phyloP scores from a whole-genome alignment of 2,797 vertebrate species.

The Molossus molossus region DNA sequence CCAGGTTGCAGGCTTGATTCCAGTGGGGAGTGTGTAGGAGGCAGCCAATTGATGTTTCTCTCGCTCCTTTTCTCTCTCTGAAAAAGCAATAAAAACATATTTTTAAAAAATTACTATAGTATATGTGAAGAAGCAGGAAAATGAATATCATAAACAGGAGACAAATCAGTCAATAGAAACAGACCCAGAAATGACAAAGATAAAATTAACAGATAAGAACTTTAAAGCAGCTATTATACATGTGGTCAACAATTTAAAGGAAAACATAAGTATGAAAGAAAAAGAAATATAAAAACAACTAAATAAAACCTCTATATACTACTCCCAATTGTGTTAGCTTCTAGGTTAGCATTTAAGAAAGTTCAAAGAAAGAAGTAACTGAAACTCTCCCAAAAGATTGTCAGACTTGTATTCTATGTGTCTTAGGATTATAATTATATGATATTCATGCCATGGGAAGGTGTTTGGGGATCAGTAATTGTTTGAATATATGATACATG shows the following conservation, averaged over 20 bases:
- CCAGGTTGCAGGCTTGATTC: too few relatives aligned
- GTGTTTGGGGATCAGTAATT: background rate
- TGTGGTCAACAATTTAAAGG: slow-evolving; percentile 43
- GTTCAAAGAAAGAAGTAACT: slow-evolving; percentile 21
- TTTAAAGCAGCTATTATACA: slow-evolving; percentile 6
- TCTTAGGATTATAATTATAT: background rate
- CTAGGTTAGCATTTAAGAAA: background rate
- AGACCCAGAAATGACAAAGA: background rate
- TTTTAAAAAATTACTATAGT: background rate
- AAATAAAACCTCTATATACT: background rate
- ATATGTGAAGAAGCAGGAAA: background rate
- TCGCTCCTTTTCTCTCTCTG: too few relatives aligned
- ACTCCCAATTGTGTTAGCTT: background rate
- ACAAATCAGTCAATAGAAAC: slow-evolving; percentile 40
- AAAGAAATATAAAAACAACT: slow-evolving; percentile 19
- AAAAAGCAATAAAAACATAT: too few relatives aligned
- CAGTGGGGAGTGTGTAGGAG: too few relatives aligned
- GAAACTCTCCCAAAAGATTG: background rate
- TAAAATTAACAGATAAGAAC: background rate
- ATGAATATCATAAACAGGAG: background rate
- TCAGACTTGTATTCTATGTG: background rate
- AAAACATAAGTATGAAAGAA: slow-evolving; percentile 1
- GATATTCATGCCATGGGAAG: background rate
- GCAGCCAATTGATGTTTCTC: too few relatives aligned
- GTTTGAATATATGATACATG: background rate